A percentile compares a stretch with the other conserved stretches of the same genome.
Conservation (phyloP, 2,113 vertebrate species). For the Oceanodroma tethys region DNA sequence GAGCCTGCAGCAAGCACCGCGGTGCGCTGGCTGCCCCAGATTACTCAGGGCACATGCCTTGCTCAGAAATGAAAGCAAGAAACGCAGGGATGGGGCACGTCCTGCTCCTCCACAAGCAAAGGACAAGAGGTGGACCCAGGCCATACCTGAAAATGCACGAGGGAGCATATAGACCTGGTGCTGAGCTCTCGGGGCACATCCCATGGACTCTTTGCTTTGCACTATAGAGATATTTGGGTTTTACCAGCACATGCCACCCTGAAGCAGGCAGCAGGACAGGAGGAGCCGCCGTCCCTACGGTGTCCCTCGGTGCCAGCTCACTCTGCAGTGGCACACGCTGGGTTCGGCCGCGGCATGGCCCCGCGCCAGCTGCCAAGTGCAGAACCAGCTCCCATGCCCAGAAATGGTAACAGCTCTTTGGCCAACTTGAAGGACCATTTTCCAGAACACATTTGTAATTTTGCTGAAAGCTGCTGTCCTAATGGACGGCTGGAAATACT, state of each 20-base stretch:
- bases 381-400: background rate
- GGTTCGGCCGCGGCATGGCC: fast-evolving
- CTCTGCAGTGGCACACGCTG: fast-evolving
- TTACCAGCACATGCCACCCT: background rate
- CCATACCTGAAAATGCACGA: fast-evolving
- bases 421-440: background rate
- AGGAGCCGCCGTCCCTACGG: fast-evolving
- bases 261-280: background rate
- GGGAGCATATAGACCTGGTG: fast-evolving
- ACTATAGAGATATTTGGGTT: fast-evolving
- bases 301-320: fast-evolving
- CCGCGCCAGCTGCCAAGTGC: fast-evolving
- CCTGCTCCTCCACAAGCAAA: background rate
- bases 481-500: background rate
- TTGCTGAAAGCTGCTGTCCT: background rate
- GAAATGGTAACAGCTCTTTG: background rate
- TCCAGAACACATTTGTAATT: background rate
- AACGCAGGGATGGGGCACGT: fast-evolving
- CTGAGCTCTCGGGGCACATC: background rate
- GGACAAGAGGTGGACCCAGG: background rate
- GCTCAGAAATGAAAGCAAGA: background rate
- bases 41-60: background rate
- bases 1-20: background rate
- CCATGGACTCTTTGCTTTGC: background rate
- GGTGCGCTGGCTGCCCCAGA: fast-evolving